Percentiles rank a stretch among this genome's conserved stretches.
These are phyloP conservation scores for Latheticus oryzae DNA, from an alignment of 2,888 invertebrate genomes.

Conservation along the genomic window DNA sequence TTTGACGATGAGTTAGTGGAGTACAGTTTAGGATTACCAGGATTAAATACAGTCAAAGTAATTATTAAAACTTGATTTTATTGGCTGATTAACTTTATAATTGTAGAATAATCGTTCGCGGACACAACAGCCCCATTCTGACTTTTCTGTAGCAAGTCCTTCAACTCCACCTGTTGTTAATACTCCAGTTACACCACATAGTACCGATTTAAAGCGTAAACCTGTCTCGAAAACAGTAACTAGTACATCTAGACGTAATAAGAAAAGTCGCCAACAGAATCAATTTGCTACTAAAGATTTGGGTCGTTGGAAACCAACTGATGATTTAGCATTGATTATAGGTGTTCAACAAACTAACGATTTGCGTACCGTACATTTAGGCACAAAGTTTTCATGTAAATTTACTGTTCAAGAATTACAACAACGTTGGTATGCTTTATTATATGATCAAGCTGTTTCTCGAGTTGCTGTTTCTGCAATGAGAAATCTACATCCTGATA, in stretches of 20 bases:
- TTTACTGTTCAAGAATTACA: conserved; percentile 94
- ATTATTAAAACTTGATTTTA: conserved; percentile 7
- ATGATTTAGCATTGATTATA: conserved; percentile 93
- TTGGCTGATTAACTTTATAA: background rate
- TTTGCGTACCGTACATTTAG: conserved; percentile 84
- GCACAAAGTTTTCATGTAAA: conserved; percentile 95
- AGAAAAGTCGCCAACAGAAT: conserved; percentile 75
- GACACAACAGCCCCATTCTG: conserved; percentile 65
- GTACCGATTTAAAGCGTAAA: conserved; percentile 64
- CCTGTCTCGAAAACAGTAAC: conserved; percentile 62
- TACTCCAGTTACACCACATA: conserved; percentile 33
- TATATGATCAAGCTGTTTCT: conserved; percentile 95
- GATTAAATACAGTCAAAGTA: conserved; percentile 63
- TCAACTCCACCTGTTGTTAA: conserved; percentile 47
- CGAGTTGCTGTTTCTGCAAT: conserved; percentile 92
- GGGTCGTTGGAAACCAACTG: conserved; percentile 97
- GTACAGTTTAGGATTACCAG: conserved; percentile 81
- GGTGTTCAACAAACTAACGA: conserved; percentile 92
- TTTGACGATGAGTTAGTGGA: conserved; percentile 98
- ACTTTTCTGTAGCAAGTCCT: conserved; percentile 57
- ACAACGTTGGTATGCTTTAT: conserved; percentile 94
- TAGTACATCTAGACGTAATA: conserved; percentile 65
- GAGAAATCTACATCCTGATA: conserved; percentile 92
- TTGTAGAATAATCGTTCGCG: conserved; percentile 61
- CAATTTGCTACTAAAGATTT: conserved; percentile 84